These are phyloP conservation scores for Stramonita haemastoma DNA, from an alignment of 2,888 invertebrate species.

Conservation along the genomic window DNA sequence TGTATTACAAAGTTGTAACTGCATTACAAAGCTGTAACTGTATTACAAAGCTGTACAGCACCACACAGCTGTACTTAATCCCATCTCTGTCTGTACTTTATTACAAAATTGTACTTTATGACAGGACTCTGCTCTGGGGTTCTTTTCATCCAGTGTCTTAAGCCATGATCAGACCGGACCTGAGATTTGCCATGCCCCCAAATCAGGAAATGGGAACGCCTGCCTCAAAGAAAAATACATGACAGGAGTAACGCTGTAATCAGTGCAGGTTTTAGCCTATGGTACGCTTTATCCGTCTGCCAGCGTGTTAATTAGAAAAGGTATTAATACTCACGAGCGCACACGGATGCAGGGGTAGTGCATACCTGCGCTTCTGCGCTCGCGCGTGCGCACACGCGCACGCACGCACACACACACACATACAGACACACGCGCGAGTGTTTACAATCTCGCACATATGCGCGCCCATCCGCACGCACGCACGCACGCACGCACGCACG, in stretches of 20 bases:
- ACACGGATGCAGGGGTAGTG: not conserved
- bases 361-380: not conserved
- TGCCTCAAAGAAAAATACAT: no score
- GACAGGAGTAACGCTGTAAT: not conserved
- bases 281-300: not conserved
- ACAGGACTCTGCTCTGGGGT: no score
- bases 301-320: no score
- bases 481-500: not conserved
- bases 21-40: no score
- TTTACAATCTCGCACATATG: not conserved
- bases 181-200: not conserved
- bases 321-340: not conserved
- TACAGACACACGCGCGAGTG: not conserved
- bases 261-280: not conserved
- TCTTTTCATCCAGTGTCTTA: no score
- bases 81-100: no score
- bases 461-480: not conserved
- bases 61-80: no score
- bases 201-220: not conserved
- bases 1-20: no score
- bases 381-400: not conserved
- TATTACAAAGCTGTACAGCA: no score
- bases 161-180: no score
- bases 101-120: no score
- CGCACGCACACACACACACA: not conserved